Evolutionary conservation across 1,140 invertebrate species (phyloP).

Genomic region (Maniola jurtina): DNA sequence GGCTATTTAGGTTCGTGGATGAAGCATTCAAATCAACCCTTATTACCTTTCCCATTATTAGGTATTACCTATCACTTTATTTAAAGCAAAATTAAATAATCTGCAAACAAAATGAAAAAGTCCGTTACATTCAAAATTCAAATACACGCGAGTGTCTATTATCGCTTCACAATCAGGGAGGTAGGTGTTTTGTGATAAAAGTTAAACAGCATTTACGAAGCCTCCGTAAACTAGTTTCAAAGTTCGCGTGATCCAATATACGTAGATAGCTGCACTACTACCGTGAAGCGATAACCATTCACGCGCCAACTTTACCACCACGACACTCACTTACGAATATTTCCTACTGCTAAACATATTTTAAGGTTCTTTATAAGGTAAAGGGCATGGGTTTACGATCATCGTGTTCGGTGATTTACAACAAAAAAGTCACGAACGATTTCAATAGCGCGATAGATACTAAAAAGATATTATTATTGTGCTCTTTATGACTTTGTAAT

Average conservation of each 20-base stretch:
- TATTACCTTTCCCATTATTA: no score
- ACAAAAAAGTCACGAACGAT: constrained; percentile 33
- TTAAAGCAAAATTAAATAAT: neutral
- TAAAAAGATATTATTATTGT: constrained; percentile 27
- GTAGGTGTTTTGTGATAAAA: constrained; percentile 48
- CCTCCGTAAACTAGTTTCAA: constrained; percentile 45
- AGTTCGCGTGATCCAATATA: constrained; percentile 48
- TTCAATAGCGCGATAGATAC: constrained; percentile 19
- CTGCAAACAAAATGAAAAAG: constrained; percentile 1
- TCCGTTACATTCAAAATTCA: constrained; percentile 25
- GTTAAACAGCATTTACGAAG: constrained; percentile 49
- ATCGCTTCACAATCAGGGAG: constrained; percentile 45
- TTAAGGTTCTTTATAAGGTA: constrained; percentile 36
- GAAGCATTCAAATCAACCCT: neutral
- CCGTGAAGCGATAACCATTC: constrained; percentile 24
- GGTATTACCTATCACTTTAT: neutral
- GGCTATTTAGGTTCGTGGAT: neutral
- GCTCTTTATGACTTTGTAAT: constrained; percentile 31
- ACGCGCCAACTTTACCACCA: constrained; percentile 42
- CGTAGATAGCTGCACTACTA: constrained; percentile 14
- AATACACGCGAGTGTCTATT: constrained; percentile 46
- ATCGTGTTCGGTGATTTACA: constrained; percentile 39
- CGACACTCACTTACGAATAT: constrained; percentile 45
- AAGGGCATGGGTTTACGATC: constrained; percentile 30
- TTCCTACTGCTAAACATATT: constrained; percentile 35